phyloP scores from a whole-genome alignment of 2,797 vertebrate species.

The Pseudotriccus pelzelni region DNA sequence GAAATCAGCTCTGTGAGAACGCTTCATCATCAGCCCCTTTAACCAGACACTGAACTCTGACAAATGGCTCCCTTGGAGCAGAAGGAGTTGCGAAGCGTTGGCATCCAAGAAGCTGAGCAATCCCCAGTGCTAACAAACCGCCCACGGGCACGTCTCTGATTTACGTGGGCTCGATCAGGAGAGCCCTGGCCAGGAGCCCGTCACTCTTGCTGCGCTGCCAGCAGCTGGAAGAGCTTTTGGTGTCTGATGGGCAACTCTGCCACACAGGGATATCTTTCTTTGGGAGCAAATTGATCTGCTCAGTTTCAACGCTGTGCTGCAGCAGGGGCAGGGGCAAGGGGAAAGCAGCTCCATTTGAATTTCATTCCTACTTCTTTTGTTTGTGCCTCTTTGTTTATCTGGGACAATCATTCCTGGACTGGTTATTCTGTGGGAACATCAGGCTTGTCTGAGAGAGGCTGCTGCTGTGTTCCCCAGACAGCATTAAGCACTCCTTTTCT shows the following conservation, averaged over 20 bases:
- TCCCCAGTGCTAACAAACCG: background rate
- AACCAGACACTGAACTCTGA: background rate
- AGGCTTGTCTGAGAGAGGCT: background rate
- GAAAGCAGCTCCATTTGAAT: background rate
- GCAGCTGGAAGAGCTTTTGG: background rate
- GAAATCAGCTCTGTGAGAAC: background rate
- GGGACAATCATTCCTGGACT: background rate
- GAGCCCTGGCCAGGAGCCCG: background rate
- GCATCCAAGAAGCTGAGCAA: background rate
- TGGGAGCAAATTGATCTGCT: background rate
- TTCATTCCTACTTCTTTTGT: background rate
- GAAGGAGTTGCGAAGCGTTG: background rate
- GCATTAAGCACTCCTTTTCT: background rate
- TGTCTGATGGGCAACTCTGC: background rate
- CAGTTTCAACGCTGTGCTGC: background rate
- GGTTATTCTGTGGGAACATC: background rate
- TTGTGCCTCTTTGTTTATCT: background rate
- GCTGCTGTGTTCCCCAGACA: background rate
- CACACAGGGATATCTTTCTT: background rate
- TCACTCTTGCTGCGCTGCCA: background rate
- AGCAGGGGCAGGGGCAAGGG: background rate
- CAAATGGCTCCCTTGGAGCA: background rate
- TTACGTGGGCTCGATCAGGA: background rate
- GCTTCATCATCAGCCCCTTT: background rate
- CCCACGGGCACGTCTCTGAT: background rate